Conservation (phyloP, 2,113 vertebrate genomes). For the Elephas maximus region DNA sequence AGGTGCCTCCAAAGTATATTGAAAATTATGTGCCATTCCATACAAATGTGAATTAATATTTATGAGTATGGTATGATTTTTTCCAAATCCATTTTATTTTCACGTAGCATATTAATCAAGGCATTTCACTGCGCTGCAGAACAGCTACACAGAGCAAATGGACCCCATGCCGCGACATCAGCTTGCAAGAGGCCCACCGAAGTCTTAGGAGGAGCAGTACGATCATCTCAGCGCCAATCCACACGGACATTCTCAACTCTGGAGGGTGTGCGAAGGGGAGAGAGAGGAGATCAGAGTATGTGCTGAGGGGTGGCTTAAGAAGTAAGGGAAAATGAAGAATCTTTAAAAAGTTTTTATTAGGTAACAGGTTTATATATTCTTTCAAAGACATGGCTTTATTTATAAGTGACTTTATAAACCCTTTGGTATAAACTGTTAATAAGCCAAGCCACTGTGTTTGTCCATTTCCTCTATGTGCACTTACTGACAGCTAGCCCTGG, state of each 20-base stretch:
- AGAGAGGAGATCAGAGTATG: background rate
- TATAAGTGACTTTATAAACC: background rate
- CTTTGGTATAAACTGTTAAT: background rate
- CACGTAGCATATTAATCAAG: conserved; percentile 86
- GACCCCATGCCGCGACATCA: conserved; percentile 67
- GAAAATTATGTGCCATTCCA: conserved; percentile 87
- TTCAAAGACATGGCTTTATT: background rate
- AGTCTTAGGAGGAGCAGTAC: conserved; percentile 64
- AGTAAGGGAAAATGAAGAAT: background rate
- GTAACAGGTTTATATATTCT: background rate
- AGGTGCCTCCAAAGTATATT: conserved; percentile 85
- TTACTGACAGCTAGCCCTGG: background rate
- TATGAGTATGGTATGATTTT: conserved; percentile 85
- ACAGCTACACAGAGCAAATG: conserved; percentile 70
- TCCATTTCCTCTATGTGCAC: conserved; percentile 13
- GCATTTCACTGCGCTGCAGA: conserved; percentile 15
- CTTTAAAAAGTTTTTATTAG: conserved; percentile 14
- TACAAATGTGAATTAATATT: conserved; percentile 87
- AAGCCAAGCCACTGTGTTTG: background rate
- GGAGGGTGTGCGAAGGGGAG: background rate
- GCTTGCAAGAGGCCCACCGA: conserved; percentile 67
- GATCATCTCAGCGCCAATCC: conserved; percentile 62
- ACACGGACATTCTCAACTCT: conserved; percentile 24
- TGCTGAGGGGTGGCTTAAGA: background rate
- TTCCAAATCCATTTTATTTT: conserved; percentile 87